These are phyloP conservation scores for Xiphophorus maculatus DNA, from an alignment of 2,113 vertebrate genomes.

Conservation along the genomic window DNA sequence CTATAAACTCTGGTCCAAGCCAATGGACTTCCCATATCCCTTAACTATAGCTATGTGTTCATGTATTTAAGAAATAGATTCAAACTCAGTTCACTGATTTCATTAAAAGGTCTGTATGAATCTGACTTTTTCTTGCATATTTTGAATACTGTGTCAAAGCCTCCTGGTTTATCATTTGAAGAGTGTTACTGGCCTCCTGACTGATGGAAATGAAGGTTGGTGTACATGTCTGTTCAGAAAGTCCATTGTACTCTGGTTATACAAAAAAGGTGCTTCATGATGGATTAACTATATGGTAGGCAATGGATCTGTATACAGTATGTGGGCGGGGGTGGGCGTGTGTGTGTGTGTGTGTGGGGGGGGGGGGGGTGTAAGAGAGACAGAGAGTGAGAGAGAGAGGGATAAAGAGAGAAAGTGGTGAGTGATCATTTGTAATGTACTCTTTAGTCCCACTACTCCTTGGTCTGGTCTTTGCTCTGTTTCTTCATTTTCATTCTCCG, in stretches of 20 bases:
- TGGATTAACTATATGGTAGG: neutral
- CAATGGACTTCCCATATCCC: neutral
- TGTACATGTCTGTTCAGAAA: neutral
- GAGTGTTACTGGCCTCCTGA: neutral
- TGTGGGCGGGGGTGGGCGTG: conserved; percentile 1
- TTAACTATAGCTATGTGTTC: too few species aligned
- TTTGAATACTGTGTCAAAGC: neutral
- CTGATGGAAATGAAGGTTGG: neutral
- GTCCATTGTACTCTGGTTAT: neutral
- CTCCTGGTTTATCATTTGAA: neutral
- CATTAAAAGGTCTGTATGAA: too few species aligned
- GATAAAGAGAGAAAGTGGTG: neutral
- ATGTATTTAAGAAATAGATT: too few species aligned
- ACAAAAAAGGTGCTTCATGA: neutral
- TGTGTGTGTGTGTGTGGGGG: neutral
- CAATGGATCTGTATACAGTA: neutral
- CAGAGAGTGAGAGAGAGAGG: conserved; percentile 10
- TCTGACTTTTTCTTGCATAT: neutral
- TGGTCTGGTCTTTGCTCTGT: conserved; percentile 95
- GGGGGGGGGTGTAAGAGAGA: neutral
- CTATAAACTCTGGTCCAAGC: neutral
- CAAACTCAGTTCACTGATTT: too few species aligned
- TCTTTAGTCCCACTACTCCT: conserved; percentile 80
- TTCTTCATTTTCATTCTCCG: conserved; percentile 99
- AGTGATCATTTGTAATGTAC: neutral